Evolutionary conservation across 2,888 invertebrate genomes (phyloP), one percentile per base, ranked within the genome.

Genomic region (Caenorhabditis sp.): DNA sequence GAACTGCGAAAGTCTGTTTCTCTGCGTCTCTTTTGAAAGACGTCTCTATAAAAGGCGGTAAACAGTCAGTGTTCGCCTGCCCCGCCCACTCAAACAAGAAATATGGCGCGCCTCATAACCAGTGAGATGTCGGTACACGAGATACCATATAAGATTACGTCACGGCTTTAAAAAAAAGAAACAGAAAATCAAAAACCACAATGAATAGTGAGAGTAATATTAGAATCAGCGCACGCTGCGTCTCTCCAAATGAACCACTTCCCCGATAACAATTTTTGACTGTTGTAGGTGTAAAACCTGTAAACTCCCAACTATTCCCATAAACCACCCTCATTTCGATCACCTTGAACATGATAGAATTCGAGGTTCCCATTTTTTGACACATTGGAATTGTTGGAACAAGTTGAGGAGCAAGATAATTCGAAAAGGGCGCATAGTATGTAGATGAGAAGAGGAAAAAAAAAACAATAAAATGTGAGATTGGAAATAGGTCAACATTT

Each of bases 201-300:
- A 51, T 83, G 83, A 14, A 82, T 78, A 50, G 78, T 75, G 17
- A 83, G 66, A 17, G 78, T 77, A 27, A 82, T 77, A 17, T 73
- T 69, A 26, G 80, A 58, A 26, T 49, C 21, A 6, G 75, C 66
- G 43, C 81, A 81, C 14, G 62, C 54, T 12, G 58, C 62, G 21
- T 51, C 70, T 24, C 81, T 61, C 83, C 83, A 83, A 14, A 83
- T 71, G 8, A 27, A 60, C 81, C 82, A 83, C 49, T 72, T 65
- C 49, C 69, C 69, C 1, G 58, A 26, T 0, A 53, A 8, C 1
- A 69, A 59, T 43, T 66, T 67, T n/a, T 55, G 63, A 3, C 79
- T 77, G 60, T 83, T 81, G 65, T 83, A 82, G 19, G 81, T 73
- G 70, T 67, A 73, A 53, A 81, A 83, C 36, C 82, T 77, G 60